phyloP scores from a whole-genome alignment of 2,113 vertebrate species.

The Prionailurus bengalensis region DNA sequence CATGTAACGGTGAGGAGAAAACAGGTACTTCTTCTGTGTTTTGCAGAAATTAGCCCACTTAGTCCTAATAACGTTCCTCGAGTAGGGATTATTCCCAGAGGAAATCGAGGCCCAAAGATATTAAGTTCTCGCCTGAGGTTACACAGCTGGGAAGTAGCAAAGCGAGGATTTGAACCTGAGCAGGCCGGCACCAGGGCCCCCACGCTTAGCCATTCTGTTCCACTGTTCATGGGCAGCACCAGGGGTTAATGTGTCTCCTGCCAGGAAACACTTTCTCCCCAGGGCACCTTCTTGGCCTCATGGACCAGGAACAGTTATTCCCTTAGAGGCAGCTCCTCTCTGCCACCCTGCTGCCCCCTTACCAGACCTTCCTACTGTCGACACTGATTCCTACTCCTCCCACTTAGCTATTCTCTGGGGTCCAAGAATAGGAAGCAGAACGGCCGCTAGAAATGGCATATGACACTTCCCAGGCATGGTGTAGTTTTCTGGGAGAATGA shows the following conservation, averaged over 20 bases:
- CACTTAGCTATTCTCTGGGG: not conserved
- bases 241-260: not conserved
- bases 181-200: not conserved
- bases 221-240: not conserved
- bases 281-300: not conserved
- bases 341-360: not conserved
- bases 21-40: not conserved
- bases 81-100: not conserved
- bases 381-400: not conserved
- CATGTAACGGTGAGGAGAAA: not conserved
- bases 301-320: not conserved
- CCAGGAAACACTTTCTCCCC: not conserved
- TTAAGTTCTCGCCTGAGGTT: not conserved
- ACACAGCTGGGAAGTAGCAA: not conserved
- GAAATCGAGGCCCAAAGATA: slow-evolving; percentile 38
- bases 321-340: not conserved
- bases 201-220: not conserved
- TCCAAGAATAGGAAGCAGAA: not conserved
- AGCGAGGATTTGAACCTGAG: not conserved
- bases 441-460: too few species aligned
- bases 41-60: not conserved
- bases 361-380: not conserved
- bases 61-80: not conserved
- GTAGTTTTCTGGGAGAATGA: not conserved
- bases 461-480: not conserved